Evolutionary conservation across 2,888 invertebrate species (phyloP), one percentile per base, ranked within the genome.

Genomic region (Rhyacophila evoluta): DNA sequence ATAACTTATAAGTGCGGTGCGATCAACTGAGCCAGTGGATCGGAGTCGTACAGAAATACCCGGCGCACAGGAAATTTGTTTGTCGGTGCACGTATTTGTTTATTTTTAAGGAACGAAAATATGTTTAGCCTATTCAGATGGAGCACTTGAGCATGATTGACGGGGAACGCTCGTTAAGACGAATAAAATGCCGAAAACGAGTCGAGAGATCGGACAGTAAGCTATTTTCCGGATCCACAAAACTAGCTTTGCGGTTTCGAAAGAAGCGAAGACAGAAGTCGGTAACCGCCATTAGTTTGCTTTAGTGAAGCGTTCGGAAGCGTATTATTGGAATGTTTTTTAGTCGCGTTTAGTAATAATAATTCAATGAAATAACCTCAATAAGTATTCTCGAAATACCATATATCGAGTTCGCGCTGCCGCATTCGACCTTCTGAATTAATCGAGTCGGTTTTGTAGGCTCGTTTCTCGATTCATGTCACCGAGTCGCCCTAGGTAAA

Each of bases 21-120:
- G 15, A 72, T 33, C 55, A 27, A 28, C 25, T 67, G 29, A 29
- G 36, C 29, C 70, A 70, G 38, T 55, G 39, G 72, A 15, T 28
- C 37, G 19, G 37, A 75, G 70, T 55, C 69, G 76, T 79, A 72
- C 81, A 72, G 81, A 81, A 81, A 81, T 81, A 81, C 41, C 38
- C 75, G 28, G 38, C 73, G 71, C 78, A 81, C 81, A 81, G 81
- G 81, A 81, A 81, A 81, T 79, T 81, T 79, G 79, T 77, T 73
- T 69, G 79, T 27, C 71, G 76, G 75, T 79, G 69, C 19, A 55
- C 25, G 55, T 75, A 79, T 79, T 78, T 81, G 76, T 79, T 81
- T 81, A 75, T 77, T 77, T 79, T 77, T 75, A 74, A 74, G 77
- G 80, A 77, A 80, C 80, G 67, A 70, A 80, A 80, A 80, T 80